Evolutionary conservation across 2,888 invertebrate species (phyloP).

Genomic region (Diarsia rubi): DNA sequence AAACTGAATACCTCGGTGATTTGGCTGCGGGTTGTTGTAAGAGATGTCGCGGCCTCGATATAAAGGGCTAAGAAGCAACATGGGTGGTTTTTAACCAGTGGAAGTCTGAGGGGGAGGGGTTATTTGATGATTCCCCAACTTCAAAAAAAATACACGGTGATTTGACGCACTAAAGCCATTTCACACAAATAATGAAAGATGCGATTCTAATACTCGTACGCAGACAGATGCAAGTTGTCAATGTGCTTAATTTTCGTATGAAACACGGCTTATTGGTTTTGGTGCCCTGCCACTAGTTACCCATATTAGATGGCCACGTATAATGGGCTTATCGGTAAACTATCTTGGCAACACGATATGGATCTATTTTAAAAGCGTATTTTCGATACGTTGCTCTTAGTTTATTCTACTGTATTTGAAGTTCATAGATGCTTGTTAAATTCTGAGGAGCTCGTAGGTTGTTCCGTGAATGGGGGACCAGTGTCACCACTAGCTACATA

Average conservation of each 20-base stretch:
- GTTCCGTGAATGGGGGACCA: no score
- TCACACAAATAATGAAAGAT: neutral
- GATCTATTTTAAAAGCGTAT: neutral
- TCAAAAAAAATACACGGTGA: no score
- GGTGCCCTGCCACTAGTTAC: neutral
- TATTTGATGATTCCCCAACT: no score
- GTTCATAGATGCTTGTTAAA: neutral
- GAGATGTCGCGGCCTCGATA: no score
- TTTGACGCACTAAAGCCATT: neutral
- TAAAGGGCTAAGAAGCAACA: no score
- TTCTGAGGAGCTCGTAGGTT: no score
- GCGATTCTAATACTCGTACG: neutral
- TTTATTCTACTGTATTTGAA: neutral
- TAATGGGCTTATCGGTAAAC: constrained; percentile 11
- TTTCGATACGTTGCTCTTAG: neutral
- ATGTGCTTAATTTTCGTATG: neutral
- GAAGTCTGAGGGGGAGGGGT: no score
- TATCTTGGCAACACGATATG: constrained; percentile 14
- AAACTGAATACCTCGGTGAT: no score
- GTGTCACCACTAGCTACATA: no score
- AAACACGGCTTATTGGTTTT: neutral
- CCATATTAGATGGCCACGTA: neutral
- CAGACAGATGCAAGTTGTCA: neutral
- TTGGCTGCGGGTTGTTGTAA: no score
- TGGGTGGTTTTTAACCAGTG: no score